phyloP scores from a whole-genome alignment of 2,888 invertebrate species.

The Bellardia pandia region DNA sequence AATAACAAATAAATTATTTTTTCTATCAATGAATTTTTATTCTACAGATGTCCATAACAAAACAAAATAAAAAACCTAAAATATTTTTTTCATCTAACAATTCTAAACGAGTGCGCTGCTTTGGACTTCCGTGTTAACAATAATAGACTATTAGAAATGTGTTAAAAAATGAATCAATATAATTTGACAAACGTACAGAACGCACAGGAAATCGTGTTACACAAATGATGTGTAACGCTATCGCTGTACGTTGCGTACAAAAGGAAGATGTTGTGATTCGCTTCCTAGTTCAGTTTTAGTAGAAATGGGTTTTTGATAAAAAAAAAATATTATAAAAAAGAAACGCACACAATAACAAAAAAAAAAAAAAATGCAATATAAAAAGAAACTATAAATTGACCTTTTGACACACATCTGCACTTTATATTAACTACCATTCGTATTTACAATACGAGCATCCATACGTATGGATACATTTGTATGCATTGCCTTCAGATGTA shows the following conservation, averaged over 20 bases:
- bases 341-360: conserved; percentile 14
- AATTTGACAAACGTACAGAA: conserved; percentile 56
- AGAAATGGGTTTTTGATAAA: conserved; percentile 47
- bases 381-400: conserved; percentile 71
- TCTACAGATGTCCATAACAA: conserved; percentile 18
- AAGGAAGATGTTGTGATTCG: conserved; percentile 6
- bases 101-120: background rate
- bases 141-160: conserved; percentile 60
- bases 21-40: conserved; percentile 32
- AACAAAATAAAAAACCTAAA: conserved; percentile 20
- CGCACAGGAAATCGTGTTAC: conserved; percentile 71
- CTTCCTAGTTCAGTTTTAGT: conserved; percentile 26
- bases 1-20: conserved; percentile 8
- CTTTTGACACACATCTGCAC: conserved; percentile 73
- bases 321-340: conserved; percentile 45
- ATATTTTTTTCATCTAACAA: background rate
- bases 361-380: conserved; percentile 25
- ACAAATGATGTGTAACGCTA: conserved; percentile 71
- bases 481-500: background rate
- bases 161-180: conserved; percentile 62
- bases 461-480: background rate
- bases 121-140: conserved; percentile 67
- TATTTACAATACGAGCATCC: background rate
- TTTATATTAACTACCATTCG: conserved; percentile 30
- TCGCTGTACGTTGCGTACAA: conserved; percentile 31